Conservation (phyloP, 92 coral and sea anemone genomes). For the Diadumene lineata region DNA sequence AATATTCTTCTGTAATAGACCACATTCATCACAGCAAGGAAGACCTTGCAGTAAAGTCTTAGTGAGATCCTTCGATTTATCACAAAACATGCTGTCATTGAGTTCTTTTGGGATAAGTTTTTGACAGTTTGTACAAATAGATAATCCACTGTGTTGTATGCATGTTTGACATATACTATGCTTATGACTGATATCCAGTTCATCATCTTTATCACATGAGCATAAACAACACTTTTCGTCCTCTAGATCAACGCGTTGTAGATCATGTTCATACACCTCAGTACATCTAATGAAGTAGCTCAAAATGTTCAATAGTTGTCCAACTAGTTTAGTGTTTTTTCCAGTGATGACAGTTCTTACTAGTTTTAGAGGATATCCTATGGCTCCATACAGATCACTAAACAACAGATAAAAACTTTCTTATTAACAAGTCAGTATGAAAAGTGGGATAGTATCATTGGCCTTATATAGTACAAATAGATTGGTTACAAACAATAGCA, state of each 20-base stretch:
- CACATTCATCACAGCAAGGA: constrained; percentile 43
- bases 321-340: constrained; percentile 67
- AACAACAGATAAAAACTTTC: no score
- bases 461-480: no score
- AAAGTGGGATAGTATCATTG: no score
- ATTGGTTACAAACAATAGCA: no score
- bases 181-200: constrained; percentile 7
- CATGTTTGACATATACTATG: constrained; percentile 34
- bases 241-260: constrained; percentile 33
- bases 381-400: constrained; percentile 94
- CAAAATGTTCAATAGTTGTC: constrained; percentile 61
- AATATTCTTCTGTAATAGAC: constrained; percentile 12
- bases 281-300: constrained; percentile 96
- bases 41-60: constrained; percentile 26
- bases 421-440: no score
- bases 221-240: constrained; percentile 32
- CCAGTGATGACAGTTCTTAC: constrained; percentile 87
- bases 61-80: not conserved
- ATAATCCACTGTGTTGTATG: constrained; percentile 32
- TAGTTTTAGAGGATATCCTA: constrained; percentile 78
- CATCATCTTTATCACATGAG: not conserved
- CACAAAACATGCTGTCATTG: not conserved
- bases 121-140: constrained; percentile 28
- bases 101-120: constrained; percentile 23
- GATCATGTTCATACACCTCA: constrained; percentile 85